Percentiles rank a stretch among this genome's conserved stretches.
Conservation (phyloP, 2,888 invertebrate species). For the Tenthredo notha region DNA sequence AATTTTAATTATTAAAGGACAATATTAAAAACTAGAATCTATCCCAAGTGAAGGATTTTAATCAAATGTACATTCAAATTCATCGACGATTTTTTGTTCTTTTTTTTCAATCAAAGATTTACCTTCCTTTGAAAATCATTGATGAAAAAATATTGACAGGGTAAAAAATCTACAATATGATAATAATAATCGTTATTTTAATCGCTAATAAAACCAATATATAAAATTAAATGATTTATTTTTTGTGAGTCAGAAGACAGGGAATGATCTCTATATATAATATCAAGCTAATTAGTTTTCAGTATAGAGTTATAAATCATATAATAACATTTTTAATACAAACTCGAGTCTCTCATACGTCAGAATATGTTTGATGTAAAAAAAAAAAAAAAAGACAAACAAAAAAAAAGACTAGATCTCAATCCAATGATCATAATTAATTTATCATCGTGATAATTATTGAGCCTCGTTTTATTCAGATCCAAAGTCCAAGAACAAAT, state of each 20-base stretch:
- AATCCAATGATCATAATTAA: slow-evolving; percentile 34
- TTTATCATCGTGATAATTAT: slow-evolving; percentile 27
- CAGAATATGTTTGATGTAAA: neutral
- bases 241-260: neutral
- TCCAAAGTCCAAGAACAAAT: slow-evolving; percentile 47
- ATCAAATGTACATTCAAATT: too few relatives aligned
- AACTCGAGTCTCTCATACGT: neutral
- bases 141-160: neutral
- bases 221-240: too few relatives aligned
- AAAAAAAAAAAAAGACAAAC: neutral
- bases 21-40: too few relatives aligned
- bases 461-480: neutral
- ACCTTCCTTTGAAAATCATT: neutral
- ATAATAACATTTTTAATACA: neutral
- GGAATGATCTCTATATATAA: neutral
- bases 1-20: too few relatives aligned
- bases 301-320: neutral
- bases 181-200: neutral
- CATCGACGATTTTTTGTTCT: too few relatives aligned
- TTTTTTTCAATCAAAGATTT: too few relatives aligned
- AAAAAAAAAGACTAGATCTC: slow-evolving; percentile 2
- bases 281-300: slow-evolving; percentile 9
- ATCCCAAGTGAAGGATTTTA: too few relatives aligned
- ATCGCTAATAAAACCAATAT: neutral
- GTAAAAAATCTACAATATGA: too few relatives aligned